A percentile compares a stretch with the other conserved stretches of the same genome.
Evolutionary conservation across 2,113 vertebrate species (phyloP).

Genomic region (Osmerus mordax): DNA sequence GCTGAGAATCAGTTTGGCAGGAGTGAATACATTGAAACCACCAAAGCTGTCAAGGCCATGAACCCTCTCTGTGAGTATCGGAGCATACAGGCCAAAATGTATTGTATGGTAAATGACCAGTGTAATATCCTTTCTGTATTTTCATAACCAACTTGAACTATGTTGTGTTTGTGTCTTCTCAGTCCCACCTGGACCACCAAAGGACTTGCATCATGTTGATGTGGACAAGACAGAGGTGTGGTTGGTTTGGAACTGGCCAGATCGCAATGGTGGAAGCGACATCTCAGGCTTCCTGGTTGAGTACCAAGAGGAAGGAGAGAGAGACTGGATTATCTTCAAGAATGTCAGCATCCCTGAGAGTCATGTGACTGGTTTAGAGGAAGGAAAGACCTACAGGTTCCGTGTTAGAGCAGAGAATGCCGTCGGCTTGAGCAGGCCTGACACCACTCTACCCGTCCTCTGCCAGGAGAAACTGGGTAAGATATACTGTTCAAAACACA

Average conservation of each 20-base stretch:
- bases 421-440: slow-evolving; percentile 89
- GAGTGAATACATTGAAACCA: slow-evolving; percentile 85
- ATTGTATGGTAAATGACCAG: background rate
- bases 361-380: slow-evolving; percentile 89
- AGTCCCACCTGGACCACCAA: slow-evolving; percentile 97
- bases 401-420: slow-evolving; percentile 94
- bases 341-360: slow-evolving; percentile 89
- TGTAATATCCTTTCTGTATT: slow-evolving; percentile 1
- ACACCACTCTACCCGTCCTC: slow-evolving; percentile 94
- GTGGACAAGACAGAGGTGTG: slow-evolving; percentile 96
- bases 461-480: slow-evolving; percentile 97
- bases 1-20: slow-evolving; percentile 95
- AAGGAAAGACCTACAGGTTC: slow-evolving; percentile 95
- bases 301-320: slow-evolving; percentile 90
- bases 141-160: background rate
- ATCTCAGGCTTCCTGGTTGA: slow-evolving; percentile 97
- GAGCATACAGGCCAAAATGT: background rate
- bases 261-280: slow-evolving; percentile 93
- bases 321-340: slow-evolving; percentile 92
- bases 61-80: slow-evolving; percentile 92
- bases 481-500: slow-evolving; percentile 4
- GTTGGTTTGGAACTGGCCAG: slow-evolving; percentile 93
- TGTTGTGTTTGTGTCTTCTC: slow-evolving; percentile 33
- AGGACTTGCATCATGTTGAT: slow-evolving; percentile 91
- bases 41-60: slow-evolving; percentile 90